Evolutionary conservation across 2,113 vertebrate genomes (phyloP), one percentile per base, ranked within the genome.

Genomic region (Rhodinocichla rosea): DNA sequence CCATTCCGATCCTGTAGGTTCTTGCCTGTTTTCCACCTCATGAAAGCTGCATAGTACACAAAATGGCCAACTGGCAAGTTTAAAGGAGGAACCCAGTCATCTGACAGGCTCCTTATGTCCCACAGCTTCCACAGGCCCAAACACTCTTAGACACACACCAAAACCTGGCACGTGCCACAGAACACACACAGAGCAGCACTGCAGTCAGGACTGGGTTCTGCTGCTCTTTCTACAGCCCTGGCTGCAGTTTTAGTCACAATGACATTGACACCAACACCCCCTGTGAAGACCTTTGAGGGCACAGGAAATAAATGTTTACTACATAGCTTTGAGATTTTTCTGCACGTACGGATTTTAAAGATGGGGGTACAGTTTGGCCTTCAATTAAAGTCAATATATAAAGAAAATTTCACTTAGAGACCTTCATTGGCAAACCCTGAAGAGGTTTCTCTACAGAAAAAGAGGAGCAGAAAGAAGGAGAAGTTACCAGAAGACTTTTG

Each of bases 31-130:
- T 90, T 73, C 74, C 59, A 88, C 82, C 50, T 77, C 23, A 2
- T 63, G 50, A 67, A 91, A 91, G 68, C 75, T 59, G 65, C 60
- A 74, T 7, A 92, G 83, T 39, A 88, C 55, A 83, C 26, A 80
- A 91, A 92, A 83, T 77, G 59, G 83, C 79, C 88, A 95, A 65
- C 42, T 83, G 75, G 85, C 75, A 94, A 63, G 59, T 73, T 82
- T 52, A 63, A 87, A 96, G 96, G 83, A 92, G 78, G 73, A 92
- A 87, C 64, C 30, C 87, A 87, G 52, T 53, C 83, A 86, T 50
- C 42, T 22, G 1, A 45, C n/a, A 50, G 75, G 33, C 76, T 92
- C 68, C 60, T 14, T 39, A 59, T 35, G 57, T 77, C 88, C 75
- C 83, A 69, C 53, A 73, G n/a, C 33, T 56, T 64, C 44, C 87